Base-by-base conservation (phyloP, 2,797 vertebrate species). In the Lacerta viridis region DNA sequence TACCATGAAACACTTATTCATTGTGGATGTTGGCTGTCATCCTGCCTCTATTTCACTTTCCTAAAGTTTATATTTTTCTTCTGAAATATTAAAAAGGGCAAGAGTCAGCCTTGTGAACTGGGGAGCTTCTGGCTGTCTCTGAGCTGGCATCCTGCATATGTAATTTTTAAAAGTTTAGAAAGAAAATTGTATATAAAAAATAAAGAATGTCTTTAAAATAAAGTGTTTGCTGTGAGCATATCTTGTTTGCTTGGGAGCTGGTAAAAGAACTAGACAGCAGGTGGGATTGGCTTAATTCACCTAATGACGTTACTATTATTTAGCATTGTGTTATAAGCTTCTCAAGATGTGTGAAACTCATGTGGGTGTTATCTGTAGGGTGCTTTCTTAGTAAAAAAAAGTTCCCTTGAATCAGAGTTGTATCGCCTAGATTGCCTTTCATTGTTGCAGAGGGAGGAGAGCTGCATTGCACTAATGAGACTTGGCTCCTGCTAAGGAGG, bases 171-270 rank as follows among this genome's bases (percentile, higher is more conserved):
- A 96, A 93, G 95, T 95, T 89, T 93, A 93, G 96, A 97, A 93
- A 92, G 94, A 95, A 96, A 96, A 95, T 95, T 97, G 95, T 97
- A 96, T 96, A 97, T 96, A 92, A 89, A 74, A 96, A 96, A 94
- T 97, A 97, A 97, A 97, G 95, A 96, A 96, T 96, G 95, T 96
- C 96, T 96, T 97, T 96, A 97, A 95, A 95, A 93, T 90, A 50
- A 76, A 36, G 10, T 88, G 64, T 0, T 0, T 0, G 50, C 89
- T 90, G 75, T 92, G 41, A 90, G 66, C 83, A 86, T 93, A 75
- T 41, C 33, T 50, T 92, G 79, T 4, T 18, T 69, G 55, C 20
- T n/a, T 81, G 74, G 33, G 39, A 89, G 27, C 55, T 5, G 69
- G 41, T 36, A 71, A 10, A 3, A 64, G 85, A 36, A n/a, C 61